Evolutionary conservation across 2,888 invertebrate species (phyloP), one percentile per base, ranked within the genome.

Genomic region (Luffia ferchaultella): DNA sequence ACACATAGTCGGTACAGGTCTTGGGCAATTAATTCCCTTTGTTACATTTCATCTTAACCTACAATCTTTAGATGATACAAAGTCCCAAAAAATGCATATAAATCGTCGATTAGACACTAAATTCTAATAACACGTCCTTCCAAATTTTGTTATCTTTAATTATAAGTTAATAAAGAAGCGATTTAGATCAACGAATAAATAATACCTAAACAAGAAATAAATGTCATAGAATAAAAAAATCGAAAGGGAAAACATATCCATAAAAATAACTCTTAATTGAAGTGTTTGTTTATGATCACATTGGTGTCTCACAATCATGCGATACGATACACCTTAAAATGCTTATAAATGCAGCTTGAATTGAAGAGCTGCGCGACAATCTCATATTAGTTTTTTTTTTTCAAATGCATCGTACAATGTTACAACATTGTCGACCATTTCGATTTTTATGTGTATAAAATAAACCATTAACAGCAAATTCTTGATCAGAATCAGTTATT

Each of bases 81-180:
- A 55, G 58, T 58, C 58, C 57, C 59, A 58, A 58, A 63, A 65
- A 63, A 55, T 63, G 61, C 65, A 63, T 64, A 66, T 63, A 65
- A 65, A 58, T 65, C 70, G 62, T 70, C 72, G 79, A 79, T 78
- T 79, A 78, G 79, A 76, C 70, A 64, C 75, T 74, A 73, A 68
- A 71, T 70, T 68, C 71, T 71, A 74, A 76, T 76, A 74, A 73
- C 72, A 70, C 73, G 62, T 65, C 3, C 12, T 30, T 30, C 30
- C 30, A 30, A 30, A 30, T 30, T 3, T 30, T 30, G 12, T 12
- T 30, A 30, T 30, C 30, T 12, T 30, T 30, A 3, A 30, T 3
- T 30, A 12, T 30, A 30, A 30, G n/a, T n/a, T 30, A 30, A 30
- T 30, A 30, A n/a, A n/a, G n/a, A n/a, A n/a, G 3, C 30, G 30